Percentiles rank a stretch among this genome's conserved stretches.
Conservation (phyloP, 2,888 invertebrate species). For the Cosmia pyralina region DNA sequence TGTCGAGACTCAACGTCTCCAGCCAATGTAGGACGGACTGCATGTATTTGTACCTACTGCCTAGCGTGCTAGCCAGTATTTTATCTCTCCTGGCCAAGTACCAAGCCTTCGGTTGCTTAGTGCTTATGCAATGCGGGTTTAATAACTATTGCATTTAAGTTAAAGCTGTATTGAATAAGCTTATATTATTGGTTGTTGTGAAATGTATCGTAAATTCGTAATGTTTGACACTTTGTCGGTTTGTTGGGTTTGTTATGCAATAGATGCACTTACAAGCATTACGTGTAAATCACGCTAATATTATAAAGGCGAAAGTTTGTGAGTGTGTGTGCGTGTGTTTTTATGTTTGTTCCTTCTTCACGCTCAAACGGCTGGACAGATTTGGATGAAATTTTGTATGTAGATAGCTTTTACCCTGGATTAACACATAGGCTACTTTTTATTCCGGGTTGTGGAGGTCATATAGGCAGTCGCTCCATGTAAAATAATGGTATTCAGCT, state of each 20-base stretch:
- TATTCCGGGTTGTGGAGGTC: no score
- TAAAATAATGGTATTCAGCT: no score
- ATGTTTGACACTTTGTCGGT: slow-evolving; percentile 17
- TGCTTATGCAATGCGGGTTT: slow-evolving; percentile 41
- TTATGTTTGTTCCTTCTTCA: no score
- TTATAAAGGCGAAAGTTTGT: neutral
- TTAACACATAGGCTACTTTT: no score
- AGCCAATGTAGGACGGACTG: slow-evolving; percentile 49
- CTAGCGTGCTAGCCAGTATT: slow-evolving; percentile 21
- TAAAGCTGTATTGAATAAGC: slow-evolving; percentile 27
- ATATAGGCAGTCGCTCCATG: no score
- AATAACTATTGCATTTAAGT: slow-evolving; percentile 29
- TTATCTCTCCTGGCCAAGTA: slow-evolving; percentile 46
- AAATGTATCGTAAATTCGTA: slow-evolving; percentile 39
- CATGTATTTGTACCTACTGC: slow-evolving; percentile 34
- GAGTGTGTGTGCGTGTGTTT: no score
- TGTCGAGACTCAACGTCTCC: slow-evolving; percentile 61
- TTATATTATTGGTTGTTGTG: slow-evolving; percentile 15
- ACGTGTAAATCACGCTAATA: neutral
- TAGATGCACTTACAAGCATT: neutral
- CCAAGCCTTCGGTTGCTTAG: slow-evolving; percentile 36
- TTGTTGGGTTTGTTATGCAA: neutral
- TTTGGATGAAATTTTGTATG: no score
- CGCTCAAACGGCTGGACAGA: no score
- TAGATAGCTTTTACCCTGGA: no score